phyloP scores from a whole-genome alignment of 2,888 invertebrate genomes.

The Caenorhabditis japonica region DNA sequence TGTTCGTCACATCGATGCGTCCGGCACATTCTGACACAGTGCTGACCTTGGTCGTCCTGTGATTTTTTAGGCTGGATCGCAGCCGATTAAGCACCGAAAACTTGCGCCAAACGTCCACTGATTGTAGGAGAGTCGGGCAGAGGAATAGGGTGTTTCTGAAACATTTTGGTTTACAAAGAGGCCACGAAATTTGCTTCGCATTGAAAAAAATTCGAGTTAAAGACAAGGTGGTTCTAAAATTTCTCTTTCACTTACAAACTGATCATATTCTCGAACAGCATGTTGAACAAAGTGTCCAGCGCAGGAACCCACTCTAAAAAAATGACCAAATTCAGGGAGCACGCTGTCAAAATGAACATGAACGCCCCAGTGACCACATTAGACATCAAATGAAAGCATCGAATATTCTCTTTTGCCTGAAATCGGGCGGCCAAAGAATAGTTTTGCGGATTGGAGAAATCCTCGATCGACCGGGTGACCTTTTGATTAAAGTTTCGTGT shows the following conservation, averaged over 20 bases:
- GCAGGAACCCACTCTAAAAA: slow-evolving; percentile 19
- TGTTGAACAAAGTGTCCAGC: slow-evolving; percentile 25
- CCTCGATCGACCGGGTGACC: slow-evolving; percentile 7
- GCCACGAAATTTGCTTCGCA: neutral
- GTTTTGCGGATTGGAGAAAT: slow-evolving; percentile 13
- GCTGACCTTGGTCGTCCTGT: slow-evolving; percentile 16
- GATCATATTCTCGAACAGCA: slow-evolving; percentile 23
- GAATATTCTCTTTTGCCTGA: slow-evolving; percentile 30
- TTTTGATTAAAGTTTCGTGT: slow-evolving; percentile 15
- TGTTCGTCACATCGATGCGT: neutral
- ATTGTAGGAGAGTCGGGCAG: slow-evolving; percentile 21
- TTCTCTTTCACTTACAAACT: slow-evolving; percentile 43
- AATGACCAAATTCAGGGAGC: slow-evolving; percentile 26
- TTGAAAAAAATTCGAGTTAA: no score
- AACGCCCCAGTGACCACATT: slow-evolving; percentile 16
- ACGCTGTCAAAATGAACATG: slow-evolving; percentile 9
- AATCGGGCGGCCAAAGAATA: slow-evolving; percentile 34
- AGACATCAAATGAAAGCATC: slow-evolving; percentile 26
- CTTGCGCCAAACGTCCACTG: slow-evolving; percentile 23
- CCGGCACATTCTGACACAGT: slow-evolving; percentile 1
- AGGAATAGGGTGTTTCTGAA: slow-evolving; percentile 42
- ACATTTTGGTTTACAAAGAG: neutral
- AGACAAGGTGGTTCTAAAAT: no score
- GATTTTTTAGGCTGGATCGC: neutral
- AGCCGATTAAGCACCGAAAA: slow-evolving; percentile 1